phyloP scores from a whole-genome alignment of 2,113 vertebrate species.

The Eira barbara region DNA sequence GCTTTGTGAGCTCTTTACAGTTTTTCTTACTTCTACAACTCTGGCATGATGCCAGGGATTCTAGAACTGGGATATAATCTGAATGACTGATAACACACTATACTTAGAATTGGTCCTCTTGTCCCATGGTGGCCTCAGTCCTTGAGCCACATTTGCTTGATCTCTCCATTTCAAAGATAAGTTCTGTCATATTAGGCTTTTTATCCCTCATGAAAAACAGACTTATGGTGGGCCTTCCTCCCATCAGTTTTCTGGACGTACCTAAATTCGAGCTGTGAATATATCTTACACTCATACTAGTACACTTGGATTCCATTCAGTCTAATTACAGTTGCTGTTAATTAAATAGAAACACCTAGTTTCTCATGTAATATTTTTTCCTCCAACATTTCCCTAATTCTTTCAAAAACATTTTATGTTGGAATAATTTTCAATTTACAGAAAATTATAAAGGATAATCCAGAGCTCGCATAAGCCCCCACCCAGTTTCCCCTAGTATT shows the following conservation, averaged over 20 bases:
- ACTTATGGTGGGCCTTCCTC: background rate
- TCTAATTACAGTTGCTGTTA: background rate
- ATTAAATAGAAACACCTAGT: background rate
- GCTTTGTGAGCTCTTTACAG: background rate
- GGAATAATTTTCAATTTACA: background rate
- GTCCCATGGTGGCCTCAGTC: background rate
- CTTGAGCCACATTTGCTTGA: background rate
- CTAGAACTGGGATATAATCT: background rate
- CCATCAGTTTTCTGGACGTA: background rate
- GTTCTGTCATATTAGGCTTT: background rate
- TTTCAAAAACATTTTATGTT: background rate
- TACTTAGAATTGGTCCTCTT: background rate
- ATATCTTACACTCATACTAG: background rate
- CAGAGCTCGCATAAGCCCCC: background rate
- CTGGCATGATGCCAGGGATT: background rate
- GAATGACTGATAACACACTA: background rate
- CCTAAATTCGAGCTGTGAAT: constrained; percentile 29
- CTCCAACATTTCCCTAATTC: background rate
- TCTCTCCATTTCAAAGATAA: background rate
- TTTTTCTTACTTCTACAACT: background rate
- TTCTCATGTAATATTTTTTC: background rate
- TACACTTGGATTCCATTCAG: background rate
- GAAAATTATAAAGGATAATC: background rate
- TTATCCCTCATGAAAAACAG: background rate
- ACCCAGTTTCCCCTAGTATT: background rate